Evolutionary conservation across 2,888 invertebrate genomes (phyloP), one percentile per base, ranked within the genome.

Genomic region (Actias luna): DNA sequence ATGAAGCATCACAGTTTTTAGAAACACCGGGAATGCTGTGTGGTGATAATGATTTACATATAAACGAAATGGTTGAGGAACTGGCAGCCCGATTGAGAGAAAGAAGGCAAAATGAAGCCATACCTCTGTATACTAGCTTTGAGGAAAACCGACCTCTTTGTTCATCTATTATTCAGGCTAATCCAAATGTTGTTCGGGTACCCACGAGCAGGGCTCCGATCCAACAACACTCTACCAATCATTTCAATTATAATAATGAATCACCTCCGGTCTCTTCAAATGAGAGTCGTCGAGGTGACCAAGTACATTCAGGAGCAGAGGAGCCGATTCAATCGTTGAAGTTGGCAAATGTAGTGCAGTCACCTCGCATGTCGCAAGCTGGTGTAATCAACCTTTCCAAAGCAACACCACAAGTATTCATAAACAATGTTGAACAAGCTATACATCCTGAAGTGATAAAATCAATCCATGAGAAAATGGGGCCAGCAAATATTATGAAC

Each of bases 11-110:
- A n/a, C 67, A 67, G 33, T 83, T 82, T 64, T 69, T 85, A 27
- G 70, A 72, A 57, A 80, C 72, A 57, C 64, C 71, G 59, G 72
- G 67, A 1, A 70, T 66, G 10, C 65, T 83, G 5, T 65, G 71
- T 55, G 58, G 59, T 12, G 67, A 71, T 12, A 71, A 78, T 64
- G 74, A 76, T 61, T 65, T 77, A 14, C 75, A 82, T 33, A 79
- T 78, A 14, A 73, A 79, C 46, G 73, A 69, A 29, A 79, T 85
- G 77, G 74, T 78, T 0, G 79, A 82, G 5, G 70, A 82, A 64
- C 67, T 85, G 2, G 62, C 74, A 27, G 71, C 77, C 58, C 76
- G 77, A 66, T 58, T 83, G 22, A 78, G 74, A 42, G 76, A 73
- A 39, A 74, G 69, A 61, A 66, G 61, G 63, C 25, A 65, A 7